phyloP scores from a whole-genome alignment of 2,113 vertebrate genomes.

The Scomber colias region DNA sequence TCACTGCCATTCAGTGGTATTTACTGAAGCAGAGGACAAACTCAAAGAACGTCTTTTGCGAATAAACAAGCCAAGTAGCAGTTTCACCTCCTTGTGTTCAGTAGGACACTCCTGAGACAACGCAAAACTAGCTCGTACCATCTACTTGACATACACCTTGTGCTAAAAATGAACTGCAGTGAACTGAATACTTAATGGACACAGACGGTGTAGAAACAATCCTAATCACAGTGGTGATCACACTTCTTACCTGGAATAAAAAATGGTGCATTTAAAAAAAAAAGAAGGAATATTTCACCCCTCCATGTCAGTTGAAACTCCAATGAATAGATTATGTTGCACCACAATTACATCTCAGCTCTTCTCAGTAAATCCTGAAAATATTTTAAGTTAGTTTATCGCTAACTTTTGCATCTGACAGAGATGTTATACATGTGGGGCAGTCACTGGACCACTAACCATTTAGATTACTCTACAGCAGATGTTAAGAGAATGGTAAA shows the following conservation, averaged over 20 bases:
- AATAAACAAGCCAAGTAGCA: too few species aligned
- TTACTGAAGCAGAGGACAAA: conserved; percentile 3
- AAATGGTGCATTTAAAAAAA: background rate
- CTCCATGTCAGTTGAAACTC: background rate
- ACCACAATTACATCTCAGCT: background rate
- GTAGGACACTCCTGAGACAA: conserved; percentile 25
- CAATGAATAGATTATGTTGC: background rate
- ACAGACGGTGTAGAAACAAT: background rate
- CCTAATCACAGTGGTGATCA: background rate
- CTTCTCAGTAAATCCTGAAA: background rate
- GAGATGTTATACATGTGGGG: background rate
- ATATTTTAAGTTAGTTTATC: background rate
- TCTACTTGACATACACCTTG: conserved; percentile 8
- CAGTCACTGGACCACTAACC: conserved; percentile 3
- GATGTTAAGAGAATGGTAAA: background rate
- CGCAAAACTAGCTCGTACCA: conserved; percentile 37
- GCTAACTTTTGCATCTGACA: background rate
- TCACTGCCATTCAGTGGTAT: background rate
- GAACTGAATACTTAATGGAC: background rate
- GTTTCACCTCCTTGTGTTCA: conserved; percentile 29
- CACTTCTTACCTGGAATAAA: background rate
- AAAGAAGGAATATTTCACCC: background rate
- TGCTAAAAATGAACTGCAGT: conserved; percentile 29
- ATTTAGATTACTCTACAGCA: conserved; percentile 11
- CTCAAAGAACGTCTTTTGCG: conserved; percentile 9